Evolutionary conservation across 2,113 vertebrate genomes (phyloP).

Genomic region (Ancistrus triradiatus): DNA sequence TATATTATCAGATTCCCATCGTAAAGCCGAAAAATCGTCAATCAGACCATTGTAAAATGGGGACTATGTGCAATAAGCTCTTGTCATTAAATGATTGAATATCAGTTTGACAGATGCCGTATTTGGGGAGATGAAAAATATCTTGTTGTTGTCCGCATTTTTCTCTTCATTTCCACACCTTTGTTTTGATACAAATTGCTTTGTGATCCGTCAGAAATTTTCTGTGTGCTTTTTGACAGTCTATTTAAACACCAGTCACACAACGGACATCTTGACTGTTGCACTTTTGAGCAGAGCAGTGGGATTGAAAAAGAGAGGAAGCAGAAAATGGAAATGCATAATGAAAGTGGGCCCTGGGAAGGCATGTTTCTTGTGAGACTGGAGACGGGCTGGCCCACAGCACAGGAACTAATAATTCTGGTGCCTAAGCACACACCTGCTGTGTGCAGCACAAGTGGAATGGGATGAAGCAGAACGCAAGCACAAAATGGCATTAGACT

Average conservation of each 20-base stretch:
- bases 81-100: too few species aligned
- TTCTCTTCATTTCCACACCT: background rate
- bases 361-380: constrained; percentile 19
- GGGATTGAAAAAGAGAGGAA: constrained; percentile 10
- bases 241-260: constrained; percentile 28
- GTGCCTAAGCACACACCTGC: constrained; percentile 8
- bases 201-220: constrained; percentile 23
- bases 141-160: background rate
- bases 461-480: constrained; percentile 20
- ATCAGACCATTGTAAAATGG: too few species aligned
- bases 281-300: constrained; percentile 16
- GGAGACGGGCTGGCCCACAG: constrained; percentile 29
- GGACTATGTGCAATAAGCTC: too few species aligned
- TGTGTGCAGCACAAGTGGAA: constrained; percentile 3
- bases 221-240: constrained; percentile 28
- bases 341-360: constrained; percentile 32
- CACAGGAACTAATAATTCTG: constrained; percentile 23
- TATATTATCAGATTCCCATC: too few species aligned
- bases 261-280: constrained; percentile 4
- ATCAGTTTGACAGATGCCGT: too few species aligned
- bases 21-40: too few species aligned
- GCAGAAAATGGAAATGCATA: constrained; percentile 21
- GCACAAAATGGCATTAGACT: constrained; percentile 1
- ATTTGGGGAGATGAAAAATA: background rate
- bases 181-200: background rate